phyloP scores from a whole-genome alignment of 2,888 invertebrate genomes.

The Mellilla xanthometata region DNA sequence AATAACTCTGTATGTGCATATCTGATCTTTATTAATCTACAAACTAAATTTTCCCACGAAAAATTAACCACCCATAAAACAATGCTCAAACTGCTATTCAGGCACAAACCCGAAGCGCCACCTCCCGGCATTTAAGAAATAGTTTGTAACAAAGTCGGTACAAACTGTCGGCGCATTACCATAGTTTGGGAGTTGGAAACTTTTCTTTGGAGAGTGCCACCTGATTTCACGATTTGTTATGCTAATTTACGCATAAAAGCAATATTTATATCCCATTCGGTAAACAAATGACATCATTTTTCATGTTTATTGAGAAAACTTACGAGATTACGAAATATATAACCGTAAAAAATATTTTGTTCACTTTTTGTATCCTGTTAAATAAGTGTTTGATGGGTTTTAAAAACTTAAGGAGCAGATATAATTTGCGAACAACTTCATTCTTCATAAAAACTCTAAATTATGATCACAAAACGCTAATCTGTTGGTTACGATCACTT shows the following conservation, averaged over 20 bases:
- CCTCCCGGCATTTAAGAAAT: constrained; percentile 19
- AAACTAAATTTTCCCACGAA: constrained; percentile 1
- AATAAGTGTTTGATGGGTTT: too few species aligned
- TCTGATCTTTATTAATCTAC: too few species aligned
- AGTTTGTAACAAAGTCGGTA: constrained; percentile 15
- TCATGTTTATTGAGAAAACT: background rate
- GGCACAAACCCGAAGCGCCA: background rate
- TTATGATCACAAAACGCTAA: constrained; percentile 8
- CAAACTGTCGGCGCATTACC: constrained; percentile 24
- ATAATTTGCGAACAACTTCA: too few species aligned
- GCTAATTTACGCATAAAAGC: constrained; percentile 6
- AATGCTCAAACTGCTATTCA: constrained; percentile 16
- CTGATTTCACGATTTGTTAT: constrained; percentile 24
- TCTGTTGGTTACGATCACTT: constrained; percentile 25
- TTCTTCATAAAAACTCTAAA: background rate
- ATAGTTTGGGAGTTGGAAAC: constrained; percentile 26
- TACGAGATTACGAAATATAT: background rate
- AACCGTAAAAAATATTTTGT: too few species aligned
- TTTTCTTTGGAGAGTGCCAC: constrained; percentile 16
- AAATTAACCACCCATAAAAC: constrained; percentile 18
- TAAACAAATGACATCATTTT: background rate
- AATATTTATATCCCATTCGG: constrained; percentile 3
- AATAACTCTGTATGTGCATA: too few species aligned
- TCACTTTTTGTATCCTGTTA: too few species aligned
- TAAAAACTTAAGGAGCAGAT: too few species aligned